Percentiles rank a stretch among this genome's conserved stretches.
Evolutionary conservation across 2,113 vertebrate species (phyloP).

Genomic region (Odocoileus virginianus): DNA sequence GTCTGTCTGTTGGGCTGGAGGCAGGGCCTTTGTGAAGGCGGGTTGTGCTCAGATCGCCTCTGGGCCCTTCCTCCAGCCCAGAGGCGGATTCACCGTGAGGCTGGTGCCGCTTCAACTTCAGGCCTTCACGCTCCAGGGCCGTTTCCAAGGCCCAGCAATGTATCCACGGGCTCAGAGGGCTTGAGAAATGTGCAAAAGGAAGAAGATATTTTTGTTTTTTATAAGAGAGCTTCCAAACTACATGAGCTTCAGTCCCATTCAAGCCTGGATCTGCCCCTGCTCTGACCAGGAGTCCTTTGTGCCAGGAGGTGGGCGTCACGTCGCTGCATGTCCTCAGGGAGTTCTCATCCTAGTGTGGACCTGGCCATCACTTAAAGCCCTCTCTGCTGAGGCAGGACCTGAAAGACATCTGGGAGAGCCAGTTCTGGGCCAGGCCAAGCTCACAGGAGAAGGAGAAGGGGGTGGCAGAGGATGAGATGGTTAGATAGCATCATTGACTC

Average conservation of each 20-base stretch:
- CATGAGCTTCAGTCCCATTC: not conserved
- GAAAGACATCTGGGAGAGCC: not conserved
- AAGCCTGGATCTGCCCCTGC: not conserved
- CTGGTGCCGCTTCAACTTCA: not conserved
- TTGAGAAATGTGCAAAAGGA: not conserved
- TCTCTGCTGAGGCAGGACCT: not conserved
- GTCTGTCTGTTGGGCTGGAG: slow-evolving; percentile 65
- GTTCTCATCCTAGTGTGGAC: not conserved
- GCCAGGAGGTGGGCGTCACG: not conserved
- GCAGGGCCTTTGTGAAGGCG: slow-evolving; percentile 74
- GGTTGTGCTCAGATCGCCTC: slow-evolving; percentile 67
- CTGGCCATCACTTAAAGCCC: not conserved
- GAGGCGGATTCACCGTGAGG: slow-evolving; percentile 50
- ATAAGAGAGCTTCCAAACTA: not conserved
- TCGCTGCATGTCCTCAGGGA: not conserved
- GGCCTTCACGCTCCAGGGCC: not conserved
- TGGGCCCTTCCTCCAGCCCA: slow-evolving; percentile 75
- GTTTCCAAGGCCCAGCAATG: not conserved
- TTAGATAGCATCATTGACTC: not conserved
- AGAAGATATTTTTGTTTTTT: slow-evolving; percentile 21
- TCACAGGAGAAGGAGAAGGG: not conserved
- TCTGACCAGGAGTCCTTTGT: not conserved
- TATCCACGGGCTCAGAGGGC: not conserved
- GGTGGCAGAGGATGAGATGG: not conserved
- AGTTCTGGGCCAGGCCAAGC: not conserved